Evolutionary conservation across 2,888 invertebrate genomes (phyloP).

Genomic region (Diplolepis rosae): DNA sequence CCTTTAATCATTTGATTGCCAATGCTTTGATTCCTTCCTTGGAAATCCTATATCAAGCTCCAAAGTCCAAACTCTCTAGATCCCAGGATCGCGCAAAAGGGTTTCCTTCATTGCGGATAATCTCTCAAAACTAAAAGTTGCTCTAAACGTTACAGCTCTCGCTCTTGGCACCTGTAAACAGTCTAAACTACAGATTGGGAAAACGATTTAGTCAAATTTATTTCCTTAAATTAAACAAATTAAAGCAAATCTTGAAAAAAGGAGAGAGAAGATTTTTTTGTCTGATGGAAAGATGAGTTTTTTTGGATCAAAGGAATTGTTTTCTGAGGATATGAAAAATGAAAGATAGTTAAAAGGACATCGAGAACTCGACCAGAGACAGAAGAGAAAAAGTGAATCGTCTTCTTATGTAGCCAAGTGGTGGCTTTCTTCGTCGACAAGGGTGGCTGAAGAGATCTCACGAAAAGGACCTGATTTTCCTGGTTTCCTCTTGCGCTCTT

Average conservation of each 20-base stretch:
- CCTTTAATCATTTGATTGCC: conserved; percentile 63
- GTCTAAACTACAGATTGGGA: too few relatives aligned
- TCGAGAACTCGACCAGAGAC: not conserved
- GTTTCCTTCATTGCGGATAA: not conserved
- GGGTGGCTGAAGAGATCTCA: conserved; percentile 39
- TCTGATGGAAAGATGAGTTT: not conserved
- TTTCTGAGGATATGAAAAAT: not conserved
- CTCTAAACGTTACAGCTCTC: not conserved
- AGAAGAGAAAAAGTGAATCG: conserved; percentile 3
- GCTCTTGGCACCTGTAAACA: too few relatives aligned
- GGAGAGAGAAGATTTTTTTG: not conserved
- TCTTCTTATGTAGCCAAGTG: conserved; percentile 13
- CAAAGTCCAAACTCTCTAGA: not conserved
- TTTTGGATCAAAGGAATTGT: not conserved
- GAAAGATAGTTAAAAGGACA: not conserved
- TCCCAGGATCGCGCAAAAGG: not conserved
- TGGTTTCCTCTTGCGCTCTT: conserved; percentile 51
- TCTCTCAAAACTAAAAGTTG: not conserved
- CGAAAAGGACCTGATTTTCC: conserved; percentile 42
- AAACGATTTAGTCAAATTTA: too few relatives aligned
- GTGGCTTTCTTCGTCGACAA: conserved; percentile 32
- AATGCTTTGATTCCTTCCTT: conserved; percentile 25
- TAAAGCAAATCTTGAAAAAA: too few relatives aligned
- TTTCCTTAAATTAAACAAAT: too few relatives aligned
- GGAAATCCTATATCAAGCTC: conserved; percentile 11